phyloP scores from a whole-genome alignment of 2,888 invertebrate genomes.

The Eumerus sabulonum region DNA sequence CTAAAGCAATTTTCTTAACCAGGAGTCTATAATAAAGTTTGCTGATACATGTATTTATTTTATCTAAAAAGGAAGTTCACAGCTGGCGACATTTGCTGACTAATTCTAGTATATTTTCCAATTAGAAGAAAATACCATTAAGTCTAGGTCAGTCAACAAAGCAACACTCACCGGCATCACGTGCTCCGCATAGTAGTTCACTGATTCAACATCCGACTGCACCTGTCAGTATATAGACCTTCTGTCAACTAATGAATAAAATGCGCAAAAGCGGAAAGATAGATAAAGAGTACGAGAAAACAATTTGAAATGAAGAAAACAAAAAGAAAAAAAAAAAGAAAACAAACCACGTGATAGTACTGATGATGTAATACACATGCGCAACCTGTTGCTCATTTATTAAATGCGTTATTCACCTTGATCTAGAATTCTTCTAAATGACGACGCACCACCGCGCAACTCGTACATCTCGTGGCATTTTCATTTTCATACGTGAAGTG shows the following conservation, averaged over 20 bases:
- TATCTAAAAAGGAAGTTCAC: not conserved
- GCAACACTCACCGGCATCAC: too few species aligned
- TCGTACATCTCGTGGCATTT: conserved; percentile 42
- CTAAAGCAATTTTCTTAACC: too few species aligned
- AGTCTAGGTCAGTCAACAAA: not conserved
- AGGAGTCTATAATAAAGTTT: too few species aligned
- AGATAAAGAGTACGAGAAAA: too few species aligned
- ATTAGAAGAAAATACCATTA: conserved; percentile 26
- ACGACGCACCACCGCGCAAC: conserved; percentile 39
- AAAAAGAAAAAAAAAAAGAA: not conserved
- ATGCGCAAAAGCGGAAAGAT: conserved; percentile 19
- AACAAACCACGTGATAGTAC: conserved; percentile 25
- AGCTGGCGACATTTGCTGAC: conserved; percentile 10
- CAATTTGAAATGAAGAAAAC: not conserved
- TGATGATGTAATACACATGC: conserved; percentile 61
- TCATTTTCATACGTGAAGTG: conserved; percentile 26
- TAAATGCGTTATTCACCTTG: conserved; percentile 66
- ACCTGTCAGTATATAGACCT: conserved; percentile 37
- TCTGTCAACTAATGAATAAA: conserved; percentile 45
- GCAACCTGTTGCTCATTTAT: conserved; percentile 61
- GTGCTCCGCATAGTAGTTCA: not conserved
- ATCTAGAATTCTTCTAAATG: conserved; percentile 66
- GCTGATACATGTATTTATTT: too few species aligned
- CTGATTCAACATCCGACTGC: conserved; percentile 26
- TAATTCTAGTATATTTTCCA: not conserved